phyloP scores from a whole-genome alignment of 2,113 vertebrate species.

The Tichodroma muraria region DNA sequence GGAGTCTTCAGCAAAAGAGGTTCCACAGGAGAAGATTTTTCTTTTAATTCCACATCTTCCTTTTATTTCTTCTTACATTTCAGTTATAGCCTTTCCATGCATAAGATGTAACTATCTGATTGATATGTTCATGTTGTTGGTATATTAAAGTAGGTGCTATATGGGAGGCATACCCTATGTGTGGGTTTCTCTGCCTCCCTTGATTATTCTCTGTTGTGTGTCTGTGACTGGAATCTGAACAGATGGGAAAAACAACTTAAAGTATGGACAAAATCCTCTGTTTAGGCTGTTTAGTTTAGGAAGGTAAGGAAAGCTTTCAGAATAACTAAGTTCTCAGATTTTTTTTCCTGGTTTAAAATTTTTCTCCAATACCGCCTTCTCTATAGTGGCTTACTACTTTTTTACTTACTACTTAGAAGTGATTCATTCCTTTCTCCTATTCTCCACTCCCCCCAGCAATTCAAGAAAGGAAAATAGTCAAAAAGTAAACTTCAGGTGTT shows the following conservation, averaged over 20 bases:
- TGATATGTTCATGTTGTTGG: not conserved
- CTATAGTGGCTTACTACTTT: not conserved
- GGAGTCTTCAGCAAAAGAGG: not conserved
- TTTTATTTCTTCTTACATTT: not conserved
- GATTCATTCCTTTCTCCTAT: not conserved
- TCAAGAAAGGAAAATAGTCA: not conserved
- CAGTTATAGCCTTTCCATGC: not conserved
- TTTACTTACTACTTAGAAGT: too few relatives aligned
- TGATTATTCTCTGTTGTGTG: not conserved
- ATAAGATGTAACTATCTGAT: not conserved
- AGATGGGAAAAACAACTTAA: not conserved
- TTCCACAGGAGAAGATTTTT: not conserved
- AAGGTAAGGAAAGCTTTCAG: not conserved
- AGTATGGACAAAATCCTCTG: not conserved
- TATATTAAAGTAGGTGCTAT: not conserved
- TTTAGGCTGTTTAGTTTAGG: not conserved
- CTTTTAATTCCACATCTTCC: not conserved
- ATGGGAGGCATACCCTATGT: not conserved
- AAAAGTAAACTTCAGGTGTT: constrained; percentile 10
- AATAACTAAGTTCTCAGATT: not conserved
- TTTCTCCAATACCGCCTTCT: not conserved
- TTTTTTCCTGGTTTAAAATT: not conserved
- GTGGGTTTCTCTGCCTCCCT: not conserved
- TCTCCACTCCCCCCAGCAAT: not conserved
- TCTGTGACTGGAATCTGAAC: not conserved